These are phyloP conservation scores for Lycorma delicatula DNA, from an alignment of 1,140 invertebrate genomes.

Conservation along the genomic window DNA sequence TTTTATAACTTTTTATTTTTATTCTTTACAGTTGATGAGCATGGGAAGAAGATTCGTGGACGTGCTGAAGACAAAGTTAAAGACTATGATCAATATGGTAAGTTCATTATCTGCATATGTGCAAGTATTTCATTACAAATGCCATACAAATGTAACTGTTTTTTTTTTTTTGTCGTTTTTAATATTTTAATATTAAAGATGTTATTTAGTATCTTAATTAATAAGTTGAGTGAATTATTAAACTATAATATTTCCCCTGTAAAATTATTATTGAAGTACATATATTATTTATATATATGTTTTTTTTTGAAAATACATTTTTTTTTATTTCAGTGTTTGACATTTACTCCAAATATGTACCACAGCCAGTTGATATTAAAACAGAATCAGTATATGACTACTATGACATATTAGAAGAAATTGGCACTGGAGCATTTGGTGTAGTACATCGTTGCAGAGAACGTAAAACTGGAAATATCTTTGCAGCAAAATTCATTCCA, in stretches of 20 bases:
- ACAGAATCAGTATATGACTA: constrained; percentile 91
- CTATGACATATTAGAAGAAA: constrained; percentile 98
- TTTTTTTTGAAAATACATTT: too few relatives aligned
- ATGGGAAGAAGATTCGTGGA: constrained; percentile 86
- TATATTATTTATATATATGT: not conserved
- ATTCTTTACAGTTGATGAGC: constrained; percentile 62
- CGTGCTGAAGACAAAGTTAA: constrained; percentile 80
- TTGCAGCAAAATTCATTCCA: constrained; percentile 98
- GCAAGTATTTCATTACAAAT: too few relatives aligned
- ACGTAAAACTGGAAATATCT: constrained; percentile 90
- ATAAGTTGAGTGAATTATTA: too few relatives aligned
- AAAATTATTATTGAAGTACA: not conserved
- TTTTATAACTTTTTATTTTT: constrained; percentile 24
- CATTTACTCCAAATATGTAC: constrained; percentile 93
- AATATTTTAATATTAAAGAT: too few relatives aligned
- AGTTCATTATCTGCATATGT: too few relatives aligned
- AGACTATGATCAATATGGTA: constrained; percentile 92
- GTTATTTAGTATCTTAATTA: too few relatives aligned
- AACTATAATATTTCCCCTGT: not conserved
- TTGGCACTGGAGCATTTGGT: constrained; percentile 97
- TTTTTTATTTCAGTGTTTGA: constrained; percentile 67
- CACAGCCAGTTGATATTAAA: constrained; percentile 94
- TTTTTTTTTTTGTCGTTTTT: too few relatives aligned
- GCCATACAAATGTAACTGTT: too few relatives aligned
- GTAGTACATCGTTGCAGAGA: constrained; percentile 97